Base-by-base conservation (phyloP, 1,140 invertebrate species). In the Subanguina moxae region DNA sequence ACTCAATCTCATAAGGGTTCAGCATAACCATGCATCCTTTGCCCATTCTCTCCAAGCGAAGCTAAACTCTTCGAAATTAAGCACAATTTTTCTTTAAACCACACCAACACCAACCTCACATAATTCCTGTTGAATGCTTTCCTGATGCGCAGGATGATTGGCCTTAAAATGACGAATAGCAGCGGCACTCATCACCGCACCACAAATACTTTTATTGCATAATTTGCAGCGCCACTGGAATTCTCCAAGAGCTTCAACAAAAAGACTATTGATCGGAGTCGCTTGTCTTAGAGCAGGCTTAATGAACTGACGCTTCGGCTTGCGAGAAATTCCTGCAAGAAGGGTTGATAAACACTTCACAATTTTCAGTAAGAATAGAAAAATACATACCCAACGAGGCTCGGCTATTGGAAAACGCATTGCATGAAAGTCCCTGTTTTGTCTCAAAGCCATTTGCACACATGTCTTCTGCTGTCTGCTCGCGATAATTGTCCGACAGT, bases 181-280 rank as follows among this genome's bases (percentile, higher is more conserved):
- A 0, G 75, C 78, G 17, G 76, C 76, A 58, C 78, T 80, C 58
- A 78, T 78, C 19, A 78, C 76, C 27, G 76, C 76, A 45, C 75
- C 76, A 30, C 73, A 62, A 61, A 78, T 78, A 62, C 78, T 73
- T 15, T 59, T 32, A n/a, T 58, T 17, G 62, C 76, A 78, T 8
- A 78, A 38, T 64, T 70, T 70, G 64, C 76, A 78, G 42, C 69
- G 72, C 76, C 76, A 78, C 48, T 78, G 76, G 23, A 73, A 78
- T 23, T 78, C 77, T 7, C 70, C 69, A 43, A 78, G 28, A 9
- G 71, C 58, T 46, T 78, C 46, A 42, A 78, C 67, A 25, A 66
- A 78, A 42, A 21, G 15, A 52, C 68, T 70, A 42, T 66, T 73
- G 8, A 64, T 61, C 19, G 76, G 76, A 23, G 70, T 73, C n/a